Conservation (phyloP, 2,113 vertebrate genomes). For the Dromiciops gliroides region DNA sequence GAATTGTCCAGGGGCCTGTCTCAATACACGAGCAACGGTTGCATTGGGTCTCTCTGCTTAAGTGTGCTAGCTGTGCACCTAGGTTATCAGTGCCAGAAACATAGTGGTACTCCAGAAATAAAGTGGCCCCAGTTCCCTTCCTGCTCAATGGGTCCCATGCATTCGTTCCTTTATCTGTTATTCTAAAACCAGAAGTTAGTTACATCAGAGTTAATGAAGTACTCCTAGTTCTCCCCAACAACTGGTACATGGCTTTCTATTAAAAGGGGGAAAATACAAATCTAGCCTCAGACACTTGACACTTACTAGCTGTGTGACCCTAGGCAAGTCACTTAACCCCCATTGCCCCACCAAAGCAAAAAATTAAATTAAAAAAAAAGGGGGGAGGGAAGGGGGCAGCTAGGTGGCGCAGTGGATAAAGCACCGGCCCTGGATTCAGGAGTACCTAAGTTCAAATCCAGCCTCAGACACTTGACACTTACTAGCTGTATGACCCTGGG, state of each 20-base stretch:
- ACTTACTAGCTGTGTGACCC: too few relatives aligned
- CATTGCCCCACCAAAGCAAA: too few relatives aligned
- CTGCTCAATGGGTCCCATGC: not conserved
- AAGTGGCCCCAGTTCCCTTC: not conserved
- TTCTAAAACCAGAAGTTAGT: not conserved
- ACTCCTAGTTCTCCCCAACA: not conserved
- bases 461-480: too few relatives aligned
- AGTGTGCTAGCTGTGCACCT: not conserved
- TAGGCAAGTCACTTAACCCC: too few relatives aligned
- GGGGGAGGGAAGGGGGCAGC: too few relatives aligned
- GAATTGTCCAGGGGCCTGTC: not conserved
- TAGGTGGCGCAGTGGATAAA: too few relatives aligned
- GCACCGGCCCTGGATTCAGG: too few relatives aligned
- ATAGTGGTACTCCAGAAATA: not conserved
- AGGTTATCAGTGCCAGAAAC: not conserved
- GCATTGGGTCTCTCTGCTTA: not conserved
- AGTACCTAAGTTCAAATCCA: too few relatives aligned
- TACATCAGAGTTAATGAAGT: not conserved
- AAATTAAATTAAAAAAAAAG: too few relatives aligned
- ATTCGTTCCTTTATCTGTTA: not conserved
- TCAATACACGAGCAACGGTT: not conserved
- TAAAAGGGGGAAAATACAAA: too few relatives aligned
- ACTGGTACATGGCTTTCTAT: not conserved
- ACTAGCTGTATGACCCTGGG: too few relatives aligned
- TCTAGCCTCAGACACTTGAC: too few relatives aligned